Percentiles rank a stretch among this genome's conserved stretches.
phyloP scores from a whole-genome alignment of 2,113 vertebrate species.

The Machaerirhynchus nigripectus region DNA sequence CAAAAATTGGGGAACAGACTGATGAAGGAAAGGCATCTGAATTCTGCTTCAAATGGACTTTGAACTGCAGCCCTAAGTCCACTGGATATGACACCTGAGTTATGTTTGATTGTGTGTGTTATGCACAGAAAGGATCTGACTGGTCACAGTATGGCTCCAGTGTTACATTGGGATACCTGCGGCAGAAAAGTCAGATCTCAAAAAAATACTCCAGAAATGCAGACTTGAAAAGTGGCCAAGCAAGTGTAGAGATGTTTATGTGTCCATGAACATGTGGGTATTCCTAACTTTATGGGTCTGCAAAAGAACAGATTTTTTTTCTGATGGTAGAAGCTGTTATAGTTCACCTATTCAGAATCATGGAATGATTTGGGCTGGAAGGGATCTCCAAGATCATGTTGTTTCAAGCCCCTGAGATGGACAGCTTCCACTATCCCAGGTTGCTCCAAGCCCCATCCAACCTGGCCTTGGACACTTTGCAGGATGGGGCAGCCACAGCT shows the following conservation, averaged over 20 bases:
- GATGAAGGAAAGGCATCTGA: background rate
- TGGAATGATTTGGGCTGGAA: background rate
- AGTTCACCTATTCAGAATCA: background rate
- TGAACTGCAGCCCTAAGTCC: background rate
- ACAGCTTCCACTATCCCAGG: fast-evolving
- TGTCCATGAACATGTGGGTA: background rate
- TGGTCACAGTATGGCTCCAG: background rate
- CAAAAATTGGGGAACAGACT: background rate
- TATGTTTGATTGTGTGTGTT: background rate
- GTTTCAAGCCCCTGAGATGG: background rate
- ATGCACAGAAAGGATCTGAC: background rate
- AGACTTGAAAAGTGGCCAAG: background rate
- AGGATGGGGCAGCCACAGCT: background rate
- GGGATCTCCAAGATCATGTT: too few relatives aligned
- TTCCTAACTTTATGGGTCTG: background rate
- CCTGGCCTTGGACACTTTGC: background rate
- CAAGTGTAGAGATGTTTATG: fast-evolving
- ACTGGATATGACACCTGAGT: background rate
- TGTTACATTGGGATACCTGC: background rate
- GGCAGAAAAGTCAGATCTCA: background rate
- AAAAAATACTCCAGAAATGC: background rate
- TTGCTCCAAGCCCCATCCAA: background rate
- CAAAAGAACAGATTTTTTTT: background rate
- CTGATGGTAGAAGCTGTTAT: background rate
- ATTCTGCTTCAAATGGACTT: background rate